Conservation (phyloP, 2,113 vertebrate species). For the Montifringilla adamsi region DNA sequence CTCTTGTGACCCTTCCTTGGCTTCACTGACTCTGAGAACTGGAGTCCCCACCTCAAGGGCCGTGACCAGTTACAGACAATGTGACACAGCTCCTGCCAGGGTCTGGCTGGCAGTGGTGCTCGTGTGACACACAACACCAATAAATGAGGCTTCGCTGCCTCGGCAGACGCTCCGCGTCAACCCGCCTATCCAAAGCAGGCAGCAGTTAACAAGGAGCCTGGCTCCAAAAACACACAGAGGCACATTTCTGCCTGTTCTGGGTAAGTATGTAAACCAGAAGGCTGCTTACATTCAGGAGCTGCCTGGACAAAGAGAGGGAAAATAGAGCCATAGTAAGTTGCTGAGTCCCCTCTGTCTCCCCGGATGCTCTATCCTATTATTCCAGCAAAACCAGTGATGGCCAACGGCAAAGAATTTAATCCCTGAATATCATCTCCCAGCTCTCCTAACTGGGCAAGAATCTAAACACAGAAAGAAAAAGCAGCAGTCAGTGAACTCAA, state of each 20-base stretch:
- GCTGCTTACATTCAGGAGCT: not conserved
- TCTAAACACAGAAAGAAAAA: not conserved
- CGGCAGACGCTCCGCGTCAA: not conserved
- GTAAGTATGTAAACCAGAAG: not conserved
- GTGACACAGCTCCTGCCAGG: not conserved
- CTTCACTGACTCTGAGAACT: not conserved
- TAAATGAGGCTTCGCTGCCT: not conserved
- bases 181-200: not conserved
- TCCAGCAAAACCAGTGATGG: not conserved
- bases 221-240: not conserved
- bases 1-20: accelerated
- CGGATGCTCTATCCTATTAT: not conserved
- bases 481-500: not conserved
- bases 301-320: not conserved
- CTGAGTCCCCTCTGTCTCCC: not conserved
- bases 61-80: accelerated
- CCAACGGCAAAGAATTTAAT: not conserved
- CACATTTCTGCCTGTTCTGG: not conserved
- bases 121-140: not conserved
- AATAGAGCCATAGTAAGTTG: not conserved
- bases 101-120: not conserved
- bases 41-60: not conserved
- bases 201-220: not conserved
- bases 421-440: not conserved
- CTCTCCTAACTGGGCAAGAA: not conserved